Conservation (phyloP, 2,797 vertebrate genomes). For the Malurus splendens region DNA sequence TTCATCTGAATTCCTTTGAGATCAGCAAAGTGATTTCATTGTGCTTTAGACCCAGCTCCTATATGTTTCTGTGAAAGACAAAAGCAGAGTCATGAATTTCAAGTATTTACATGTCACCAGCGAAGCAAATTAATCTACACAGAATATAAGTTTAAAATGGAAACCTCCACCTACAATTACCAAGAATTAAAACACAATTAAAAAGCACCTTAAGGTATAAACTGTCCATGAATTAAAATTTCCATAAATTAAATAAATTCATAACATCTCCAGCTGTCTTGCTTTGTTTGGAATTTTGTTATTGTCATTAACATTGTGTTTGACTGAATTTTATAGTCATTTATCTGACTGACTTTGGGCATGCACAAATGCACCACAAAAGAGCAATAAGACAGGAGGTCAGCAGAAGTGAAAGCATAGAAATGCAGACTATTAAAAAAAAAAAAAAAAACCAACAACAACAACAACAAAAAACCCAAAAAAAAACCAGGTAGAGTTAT, state of each 20-base stretch:
- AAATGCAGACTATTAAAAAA: background rate
- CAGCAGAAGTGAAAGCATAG: background rate
- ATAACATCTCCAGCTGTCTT: background rate
- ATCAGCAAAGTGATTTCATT: background rate
- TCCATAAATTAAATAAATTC: background rate
- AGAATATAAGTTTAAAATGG: background rate
- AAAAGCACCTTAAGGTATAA: background rate
- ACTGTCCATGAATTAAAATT: background rate
- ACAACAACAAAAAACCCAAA: too few species aligned
- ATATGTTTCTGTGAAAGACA: background rate
- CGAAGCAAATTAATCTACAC: background rate
- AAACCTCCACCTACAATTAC: background rate
- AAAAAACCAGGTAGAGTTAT: accelerated
- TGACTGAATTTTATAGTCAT: background rate
- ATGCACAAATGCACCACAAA: background rate
- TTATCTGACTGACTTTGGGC: background rate
- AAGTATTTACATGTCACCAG: background rate
- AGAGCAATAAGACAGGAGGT: background rate
- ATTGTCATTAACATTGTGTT: background rate
- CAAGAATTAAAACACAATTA: background rate
- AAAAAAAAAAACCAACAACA: too few species aligned
- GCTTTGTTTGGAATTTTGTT: background rate
- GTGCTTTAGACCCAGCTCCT: background rate
- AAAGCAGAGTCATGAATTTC: background rate
- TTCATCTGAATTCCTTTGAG: background rate